These are phyloP conservation scores for Drosophila leontia DNA, from an alignment of 1,140 invertebrate genomes.

Conservation along the genomic window DNA sequence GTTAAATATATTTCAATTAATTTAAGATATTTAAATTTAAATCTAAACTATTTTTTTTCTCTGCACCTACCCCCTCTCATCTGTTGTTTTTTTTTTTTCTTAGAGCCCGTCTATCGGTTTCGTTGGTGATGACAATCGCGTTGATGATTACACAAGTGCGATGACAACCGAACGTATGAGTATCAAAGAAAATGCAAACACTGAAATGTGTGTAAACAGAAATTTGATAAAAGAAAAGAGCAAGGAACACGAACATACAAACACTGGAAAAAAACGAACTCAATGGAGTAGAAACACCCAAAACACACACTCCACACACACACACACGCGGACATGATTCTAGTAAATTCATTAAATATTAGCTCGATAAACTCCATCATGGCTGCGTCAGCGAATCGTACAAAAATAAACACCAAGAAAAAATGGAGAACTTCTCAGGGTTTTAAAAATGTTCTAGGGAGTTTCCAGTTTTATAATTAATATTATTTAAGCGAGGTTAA, in stretches of 20 bases:
- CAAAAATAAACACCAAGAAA: constrained; percentile 23
- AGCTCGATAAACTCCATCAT: constrained; percentile 42
- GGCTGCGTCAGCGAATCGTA: constrained; percentile 44
- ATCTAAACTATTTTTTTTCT: not conserved
- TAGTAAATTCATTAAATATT: constrained; percentile 76
- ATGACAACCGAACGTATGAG: constrained; percentile 43
- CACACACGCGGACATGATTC: constrained; percentile 33
- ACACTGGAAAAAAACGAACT: constrained; percentile 5
- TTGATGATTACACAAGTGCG: constrained; percentile 78
- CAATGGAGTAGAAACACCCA: constrained; percentile 54
- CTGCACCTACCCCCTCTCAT: not conserved
- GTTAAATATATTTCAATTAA: not conserved
- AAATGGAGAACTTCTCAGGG: not conserved
- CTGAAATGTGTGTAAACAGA: constrained; percentile 69
- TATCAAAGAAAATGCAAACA: constrained; percentile 77
- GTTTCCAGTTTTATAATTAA: not conserved
- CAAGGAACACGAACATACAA: constrained; percentile 7
- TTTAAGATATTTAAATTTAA: not conserved
- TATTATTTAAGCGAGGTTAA: not conserved
- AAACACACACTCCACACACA: constrained; percentile 20
- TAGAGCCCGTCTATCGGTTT: constrained; percentile 27
- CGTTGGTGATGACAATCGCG: constrained; percentile 38
- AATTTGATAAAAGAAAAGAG: constrained; percentile 57
- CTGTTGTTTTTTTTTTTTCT: constrained; percentile 5
- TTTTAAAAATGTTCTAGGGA: not conserved